Conservation (phyloP, 2,888 invertebrate genomes). For the Ganaspis brasiliensis region DNA sequence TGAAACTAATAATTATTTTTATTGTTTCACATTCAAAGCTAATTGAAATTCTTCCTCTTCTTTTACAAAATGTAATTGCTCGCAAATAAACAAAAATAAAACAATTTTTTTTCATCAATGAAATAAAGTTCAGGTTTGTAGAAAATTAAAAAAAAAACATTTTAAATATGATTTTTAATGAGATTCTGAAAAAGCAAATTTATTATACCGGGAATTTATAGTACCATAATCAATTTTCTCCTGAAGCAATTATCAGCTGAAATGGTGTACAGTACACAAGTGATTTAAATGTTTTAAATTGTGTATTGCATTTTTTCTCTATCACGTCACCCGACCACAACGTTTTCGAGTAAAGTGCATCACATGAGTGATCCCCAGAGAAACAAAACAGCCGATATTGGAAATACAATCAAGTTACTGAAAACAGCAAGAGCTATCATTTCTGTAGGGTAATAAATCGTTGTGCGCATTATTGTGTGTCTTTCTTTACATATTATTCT, state of each 20-base stretch:
- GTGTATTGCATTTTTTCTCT: neutral
- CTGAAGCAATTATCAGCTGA: neutral
- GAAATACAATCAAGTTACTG: slow-evolving; percentile 33
- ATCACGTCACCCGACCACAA: neutral
- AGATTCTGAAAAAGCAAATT: too few species aligned
- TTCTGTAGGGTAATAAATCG: neutral
- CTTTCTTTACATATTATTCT: neutral
- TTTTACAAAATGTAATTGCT: too few species aligned
- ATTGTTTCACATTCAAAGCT: too few species aligned
- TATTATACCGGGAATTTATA: too few species aligned
- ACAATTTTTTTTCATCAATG: too few species aligned
- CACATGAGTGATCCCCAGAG: slow-evolving; percentile 23
- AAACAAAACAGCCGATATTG: neutral
- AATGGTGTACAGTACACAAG: neutral
- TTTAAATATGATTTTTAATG: too few species aligned
- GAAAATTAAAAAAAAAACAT: too few species aligned
- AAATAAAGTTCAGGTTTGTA: too few species aligned
- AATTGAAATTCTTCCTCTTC: too few species aligned
- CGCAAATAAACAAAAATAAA: too few species aligned
- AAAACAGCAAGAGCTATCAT: slow-evolving; percentile 11
- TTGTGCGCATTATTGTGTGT: neutral
- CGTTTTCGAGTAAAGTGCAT: neutral
- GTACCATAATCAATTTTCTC: too few species aligned
- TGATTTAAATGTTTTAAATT: neutral
- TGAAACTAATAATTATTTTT: too few species aligned